Evolutionary conservation across 2,888 invertebrate genomes (phyloP).

Genomic region (Clepsis dumicolana): DNA sequence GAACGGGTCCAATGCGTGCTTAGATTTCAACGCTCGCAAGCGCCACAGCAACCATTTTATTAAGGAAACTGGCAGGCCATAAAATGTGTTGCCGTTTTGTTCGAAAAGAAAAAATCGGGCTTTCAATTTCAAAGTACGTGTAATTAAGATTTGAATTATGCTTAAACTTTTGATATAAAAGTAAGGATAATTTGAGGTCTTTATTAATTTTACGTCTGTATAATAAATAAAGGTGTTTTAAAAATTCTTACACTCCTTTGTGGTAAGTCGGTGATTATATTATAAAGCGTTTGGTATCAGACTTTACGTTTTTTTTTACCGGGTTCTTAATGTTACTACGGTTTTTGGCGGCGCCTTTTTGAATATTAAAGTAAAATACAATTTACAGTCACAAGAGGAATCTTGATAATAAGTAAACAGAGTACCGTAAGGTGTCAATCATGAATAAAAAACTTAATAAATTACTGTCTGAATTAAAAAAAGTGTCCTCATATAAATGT

Average conservation of each 20-base stretch:
- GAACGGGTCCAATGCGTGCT: conserved; percentile 24
- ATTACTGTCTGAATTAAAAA: conserved; percentile 1
- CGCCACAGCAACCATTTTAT: conserved; percentile 39
- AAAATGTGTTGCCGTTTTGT: conserved; percentile 35
- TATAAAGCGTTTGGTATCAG: not conserved
- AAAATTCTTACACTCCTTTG: not conserved
- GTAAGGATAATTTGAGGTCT: not conserved
- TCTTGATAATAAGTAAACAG: conserved; percentile 3
- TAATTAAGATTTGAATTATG: conserved; percentile 9
- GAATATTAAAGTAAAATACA: conserved; percentile 11
- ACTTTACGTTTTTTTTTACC: too few relatives aligned
- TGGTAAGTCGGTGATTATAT: not conserved
- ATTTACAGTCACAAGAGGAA: not conserved
- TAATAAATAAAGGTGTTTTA: not conserved
- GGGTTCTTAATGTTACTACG: conserved; percentile 18
- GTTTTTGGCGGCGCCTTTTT: conserved; percentile 16
- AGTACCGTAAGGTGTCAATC: conserved; percentile 19
- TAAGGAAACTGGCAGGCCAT: conserved; percentile 41
- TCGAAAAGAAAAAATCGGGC: conserved; percentile 18
- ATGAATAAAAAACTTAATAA: conserved; percentile 17
- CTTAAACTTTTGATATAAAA: conserved; percentile 2
- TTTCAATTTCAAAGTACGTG: conserved; percentile 29
- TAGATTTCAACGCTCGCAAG: conserved; percentile 33
- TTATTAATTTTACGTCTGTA: not conserved
- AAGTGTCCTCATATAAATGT: too few relatives aligned